Evolutionary conservation across 2,888 invertebrate genomes (phyloP), one percentile per base, ranked within the genome.

Genomic region (Neria commutata): DNA sequence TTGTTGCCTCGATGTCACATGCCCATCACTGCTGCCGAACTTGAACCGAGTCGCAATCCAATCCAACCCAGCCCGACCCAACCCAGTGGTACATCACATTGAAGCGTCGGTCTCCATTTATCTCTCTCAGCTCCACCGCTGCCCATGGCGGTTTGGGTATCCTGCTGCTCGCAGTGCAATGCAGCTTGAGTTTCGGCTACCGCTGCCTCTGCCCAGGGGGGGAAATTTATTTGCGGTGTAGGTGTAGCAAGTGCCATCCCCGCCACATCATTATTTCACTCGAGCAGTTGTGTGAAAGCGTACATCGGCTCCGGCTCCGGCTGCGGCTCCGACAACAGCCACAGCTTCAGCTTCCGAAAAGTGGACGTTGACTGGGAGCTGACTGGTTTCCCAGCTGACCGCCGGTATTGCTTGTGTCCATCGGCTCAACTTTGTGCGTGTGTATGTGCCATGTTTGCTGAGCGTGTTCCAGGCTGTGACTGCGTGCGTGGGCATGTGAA

Each of bases 181-280:
- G 47, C 54, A 55, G 55, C 46, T 46, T 29, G 48, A 55, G 45
- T 51, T 37, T 42, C 17, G 24, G 53, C 26, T 45, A 33, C 21
- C 33, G 40, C 16, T 8, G 8, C 19, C 17, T 14, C 6, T 45
- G 16, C 3, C 17, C 11, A 21, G n/a, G 37, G 8, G 34, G 17
- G 40, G 34, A 62, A 54, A 65, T 65, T 65, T 65, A 59, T 65
- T 26, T 62, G 64, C 40, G 65, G 50, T 24, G 40, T n/a, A 56
- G 49, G 58, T 58, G 40, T 51, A 47, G 57, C 51, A 53, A 58
- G 48, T 48, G 54, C 23, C 40, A 67, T 58, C 56, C 57, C 56
- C 56, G 65, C 67, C 67, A 67, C 67, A 67, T 67, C 65, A 67
- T 67, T 67, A 67, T 64, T 67, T 67, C 67, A 57, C 65, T 56